Evolutionary conservation across 2,888 invertebrate genomes (phyloP), one percentile per base, ranked within the genome.

Genomic region (Uloborus plumipes): DNA sequence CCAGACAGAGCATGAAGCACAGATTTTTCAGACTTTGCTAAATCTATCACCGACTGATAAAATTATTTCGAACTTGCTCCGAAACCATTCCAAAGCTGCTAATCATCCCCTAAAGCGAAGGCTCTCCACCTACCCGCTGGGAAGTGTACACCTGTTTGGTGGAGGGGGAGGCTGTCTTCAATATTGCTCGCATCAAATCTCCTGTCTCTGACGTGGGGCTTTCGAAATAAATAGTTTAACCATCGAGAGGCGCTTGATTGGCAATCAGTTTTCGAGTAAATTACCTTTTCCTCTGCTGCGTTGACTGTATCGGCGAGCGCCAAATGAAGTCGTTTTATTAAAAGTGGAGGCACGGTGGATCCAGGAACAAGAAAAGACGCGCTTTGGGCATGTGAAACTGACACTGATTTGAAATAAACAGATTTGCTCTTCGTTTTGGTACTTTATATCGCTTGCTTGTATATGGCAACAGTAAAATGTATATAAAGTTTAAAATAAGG

Each of bases 201-300:
- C 75, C 50, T 50, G 70, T 70, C 70, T 39, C 39, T 39, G 39
- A 39, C 39, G 39, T n/a, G 61, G 31, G 49, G 69, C 53, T 77
- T 65, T 50, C 65, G 65, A 79, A 72, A 72, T 72, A 67, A 79
- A 79, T 79, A 72, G 78, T 72, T 79, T 66, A 72, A 72, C 72
- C 71, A 75, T 66, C 67, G 59, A 51, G 53, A 50, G 20, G 50
- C 53, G 11, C 22, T 66, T 72, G 78, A 79, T 79, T 79, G 78
- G 72, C 78, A 79, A 79, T 79, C 78, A 72, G 58, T 66, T 66
- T 62, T 66, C 66, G 39, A 50, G 66, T 61, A 72, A 72, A 66
- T 79, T 72, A 66, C 72, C 66, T 66, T 55, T 50, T 39, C n/a
- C 50, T 49, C 39, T 18, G 11, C 22, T 26, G 50, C 66, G 66